A percentile compares a stretch with the other conserved stretches of the same genome.
phyloP scores from a whole-genome alignment of 1,140 invertebrate genomes.

The Leptinotarsa undecemlineata region DNA sequence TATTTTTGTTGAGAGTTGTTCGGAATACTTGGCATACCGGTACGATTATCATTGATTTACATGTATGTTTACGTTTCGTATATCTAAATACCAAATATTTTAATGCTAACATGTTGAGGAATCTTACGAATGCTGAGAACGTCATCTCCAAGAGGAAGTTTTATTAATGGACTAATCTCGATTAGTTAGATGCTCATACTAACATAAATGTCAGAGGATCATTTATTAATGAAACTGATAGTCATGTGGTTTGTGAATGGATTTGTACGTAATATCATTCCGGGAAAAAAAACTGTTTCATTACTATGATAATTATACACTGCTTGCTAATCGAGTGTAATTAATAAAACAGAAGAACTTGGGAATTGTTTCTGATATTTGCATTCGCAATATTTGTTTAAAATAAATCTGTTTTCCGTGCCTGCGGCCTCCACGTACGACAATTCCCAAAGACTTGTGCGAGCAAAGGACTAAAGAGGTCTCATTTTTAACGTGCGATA shows the following conservation, averaged over 20 bases:
- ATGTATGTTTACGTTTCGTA: slow-evolving; percentile 28
- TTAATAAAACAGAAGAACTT: too few species aligned
- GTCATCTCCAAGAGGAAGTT: slow-evolving; percentile 10
- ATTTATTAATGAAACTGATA: not conserved
- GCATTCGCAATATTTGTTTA: too few species aligned
- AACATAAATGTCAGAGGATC: not conserved
- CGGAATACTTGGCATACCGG: slow-evolving; percentile 26
- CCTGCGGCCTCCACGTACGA: too few species aligned
- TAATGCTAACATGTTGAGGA: slow-evolving; percentile 17
- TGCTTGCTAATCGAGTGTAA: too few species aligned
- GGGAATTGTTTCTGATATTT: too few species aligned
- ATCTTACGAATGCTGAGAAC: slow-evolving; percentile 8
- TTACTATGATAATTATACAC: too few species aligned
- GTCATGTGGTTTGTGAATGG: slow-evolving; percentile 5
- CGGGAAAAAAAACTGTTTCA: not conserved
- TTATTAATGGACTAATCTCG: not conserved
- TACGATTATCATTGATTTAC: slow-evolving; percentile 31
- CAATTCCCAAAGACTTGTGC: too few species aligned
- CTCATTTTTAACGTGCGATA: too few species aligned
- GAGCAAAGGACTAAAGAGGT: too few species aligned
- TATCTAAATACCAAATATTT: slow-evolving; percentile 32
- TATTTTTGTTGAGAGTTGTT: slow-evolving; percentile 11
- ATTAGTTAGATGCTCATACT: not conserved
- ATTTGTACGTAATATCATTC: slow-evolving; percentile 2
- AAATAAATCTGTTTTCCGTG: too few species aligned